phyloP scores from a whole-genome alignment of 53 echinoderm and acorn worm genomes.

The Luidia sarsii region DNA sequence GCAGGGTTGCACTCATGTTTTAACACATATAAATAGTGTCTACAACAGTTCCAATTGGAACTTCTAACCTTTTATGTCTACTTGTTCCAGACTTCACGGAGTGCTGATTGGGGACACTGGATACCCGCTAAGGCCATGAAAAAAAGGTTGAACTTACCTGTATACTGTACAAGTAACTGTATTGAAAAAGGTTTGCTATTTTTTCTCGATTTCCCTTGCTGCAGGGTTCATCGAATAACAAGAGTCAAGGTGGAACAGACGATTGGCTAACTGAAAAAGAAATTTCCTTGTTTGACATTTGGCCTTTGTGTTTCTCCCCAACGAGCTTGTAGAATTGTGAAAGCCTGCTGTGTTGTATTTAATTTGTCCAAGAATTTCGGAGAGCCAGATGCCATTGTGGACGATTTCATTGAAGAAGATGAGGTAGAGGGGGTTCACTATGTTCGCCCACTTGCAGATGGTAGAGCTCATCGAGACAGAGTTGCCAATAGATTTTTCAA shows the following conservation, averaged over 20 bases:
- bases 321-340: constrained; percentile 2
- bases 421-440: neutral
- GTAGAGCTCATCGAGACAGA: neutral
- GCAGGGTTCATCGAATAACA: constrained; percentile 15
- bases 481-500: neutral
- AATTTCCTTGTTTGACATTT: neutral
- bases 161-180: too few species aligned
- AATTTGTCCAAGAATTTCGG: constrained; percentile 21
- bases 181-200: too few species aligned
- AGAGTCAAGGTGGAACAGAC: constrained; percentile 5
- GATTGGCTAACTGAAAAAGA: constrained; percentile 4
- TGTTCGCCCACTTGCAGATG: neutral
- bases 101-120: constrained; percentile 8
- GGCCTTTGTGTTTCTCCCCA: neutral
- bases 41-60: too few species aligned
- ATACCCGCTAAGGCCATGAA: constrained; percentile 14
- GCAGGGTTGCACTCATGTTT: too few species aligned
- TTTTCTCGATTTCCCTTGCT: neutral
- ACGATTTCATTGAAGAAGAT: neutral
- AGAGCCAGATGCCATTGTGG: constrained; percentile 33
- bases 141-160: too few species aligned
- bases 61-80: neutral
- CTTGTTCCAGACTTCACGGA: constrained; percentile 14
- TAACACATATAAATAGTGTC: too few species aligned
- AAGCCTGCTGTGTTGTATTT: constrained; percentile 25